Evolutionary conservation across 1,140 invertebrate species (phyloP).

Genomic region (Stenopsyche tienmushanensis): DNA sequence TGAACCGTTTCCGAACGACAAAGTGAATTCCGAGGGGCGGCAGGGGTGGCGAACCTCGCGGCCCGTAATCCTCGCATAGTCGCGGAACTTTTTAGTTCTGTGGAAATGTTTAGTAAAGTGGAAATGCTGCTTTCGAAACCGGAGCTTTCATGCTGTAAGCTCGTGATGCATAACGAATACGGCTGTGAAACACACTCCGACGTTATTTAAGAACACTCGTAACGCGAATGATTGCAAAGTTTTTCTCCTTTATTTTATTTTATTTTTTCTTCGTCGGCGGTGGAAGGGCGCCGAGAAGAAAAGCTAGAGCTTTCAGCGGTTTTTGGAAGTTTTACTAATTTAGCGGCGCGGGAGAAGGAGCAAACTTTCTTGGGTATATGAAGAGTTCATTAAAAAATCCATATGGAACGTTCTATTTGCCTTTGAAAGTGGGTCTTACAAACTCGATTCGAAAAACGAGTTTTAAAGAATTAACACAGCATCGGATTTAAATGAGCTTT

Average conservation of each 20-base stretch:
- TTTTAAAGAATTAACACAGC: too few relatives aligned
- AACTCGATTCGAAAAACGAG: too few relatives aligned
- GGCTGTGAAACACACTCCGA: background rate
- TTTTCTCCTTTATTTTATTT: background rate
- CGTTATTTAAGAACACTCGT: background rate
- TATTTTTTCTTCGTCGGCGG: background rate
- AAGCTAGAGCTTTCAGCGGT: too few relatives aligned
- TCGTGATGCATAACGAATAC: background rate
- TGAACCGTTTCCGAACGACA: conserved; percentile 5
- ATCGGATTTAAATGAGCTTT: too few relatives aligned
- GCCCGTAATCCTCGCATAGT: background rate
- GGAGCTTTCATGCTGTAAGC: background rate
- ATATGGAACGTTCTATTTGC: too few relatives aligned
- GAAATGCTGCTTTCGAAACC: background rate
- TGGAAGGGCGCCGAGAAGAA: background rate
- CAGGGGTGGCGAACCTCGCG: background rate
- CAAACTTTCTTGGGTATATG: too few relatives aligned
- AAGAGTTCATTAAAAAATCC: too few relatives aligned
- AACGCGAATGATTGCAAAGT: background rate
- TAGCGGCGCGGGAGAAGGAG: background rate
- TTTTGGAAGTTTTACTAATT: background rate
- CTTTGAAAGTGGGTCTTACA: too few relatives aligned
- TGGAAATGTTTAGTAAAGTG: background rate
- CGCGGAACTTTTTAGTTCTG: background rate
- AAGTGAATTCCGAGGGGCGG: conserved; percentile 6